phyloP scores from a whole-genome alignment of 2,797 vertebrate species.

The Melanotaenia boesemani region DNA sequence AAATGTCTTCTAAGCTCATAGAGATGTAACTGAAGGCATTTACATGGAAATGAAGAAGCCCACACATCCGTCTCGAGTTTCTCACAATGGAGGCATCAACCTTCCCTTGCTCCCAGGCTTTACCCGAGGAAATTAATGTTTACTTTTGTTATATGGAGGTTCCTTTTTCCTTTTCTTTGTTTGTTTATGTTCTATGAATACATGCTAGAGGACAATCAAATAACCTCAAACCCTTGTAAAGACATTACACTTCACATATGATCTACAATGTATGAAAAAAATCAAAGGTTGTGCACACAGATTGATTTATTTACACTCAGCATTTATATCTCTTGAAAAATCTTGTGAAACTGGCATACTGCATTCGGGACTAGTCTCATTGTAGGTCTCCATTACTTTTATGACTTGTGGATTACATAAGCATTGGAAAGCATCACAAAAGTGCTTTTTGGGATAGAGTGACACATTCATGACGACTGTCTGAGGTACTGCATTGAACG shows the following conservation, averaged over 20 bases:
- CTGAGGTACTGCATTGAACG: slow-evolving; percentile 17
- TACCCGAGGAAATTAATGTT: slow-evolving; percentile 45
- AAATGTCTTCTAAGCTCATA: slow-evolving; percentile 10
- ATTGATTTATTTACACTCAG: not conserved
- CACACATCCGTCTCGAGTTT: slow-evolving; percentile 40
- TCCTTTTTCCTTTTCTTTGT: slow-evolving; percentile 23
- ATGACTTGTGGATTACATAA: slow-evolving; percentile 15
- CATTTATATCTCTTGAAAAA: not conserved
- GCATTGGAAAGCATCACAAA: not conserved
- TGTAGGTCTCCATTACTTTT: not conserved
- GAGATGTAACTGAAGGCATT: slow-evolving; percentile 5
- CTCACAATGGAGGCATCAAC: slow-evolving; percentile 39
- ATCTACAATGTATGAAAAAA: not conserved
- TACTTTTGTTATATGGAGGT: slow-evolving; percentile 43
- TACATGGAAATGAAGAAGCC: slow-evolving; percentile 1
- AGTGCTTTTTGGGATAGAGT: slow-evolving; percentile 22
- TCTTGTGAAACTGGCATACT: slow-evolving; percentile 5
- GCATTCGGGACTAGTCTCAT: not conserved
- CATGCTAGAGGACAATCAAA: slow-evolving; percentile 11
- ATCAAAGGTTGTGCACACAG: no score
- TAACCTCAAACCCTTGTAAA: not conserved
- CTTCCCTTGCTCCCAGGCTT: slow-evolving; percentile 29
- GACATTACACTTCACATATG: not conserved
- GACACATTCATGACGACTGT: slow-evolving; percentile 1
- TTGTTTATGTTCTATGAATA: slow-evolving; percentile 11